Evolutionary conservation across 1,140 invertebrate genomes (phyloP).

Genomic region (Panagrolaimus sp.): DNA sequence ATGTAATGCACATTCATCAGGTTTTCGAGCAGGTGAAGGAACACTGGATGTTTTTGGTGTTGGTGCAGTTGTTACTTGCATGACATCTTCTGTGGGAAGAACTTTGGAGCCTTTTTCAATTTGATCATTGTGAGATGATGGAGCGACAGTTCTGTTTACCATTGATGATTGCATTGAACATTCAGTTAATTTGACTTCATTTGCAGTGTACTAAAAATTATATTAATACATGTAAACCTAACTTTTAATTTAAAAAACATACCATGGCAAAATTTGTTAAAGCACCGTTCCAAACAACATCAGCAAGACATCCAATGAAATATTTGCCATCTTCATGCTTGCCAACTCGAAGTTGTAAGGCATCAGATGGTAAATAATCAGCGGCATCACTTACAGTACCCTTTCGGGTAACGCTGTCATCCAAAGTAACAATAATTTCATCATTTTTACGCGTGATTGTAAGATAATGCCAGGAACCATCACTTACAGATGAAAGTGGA

Average conservation of each 20-base stretch:
- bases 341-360: conserved; percentile 14
- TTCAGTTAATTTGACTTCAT: conserved; percentile 64
- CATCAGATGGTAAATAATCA: conserved; percentile 13
- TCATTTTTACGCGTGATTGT: conserved; percentile 64
- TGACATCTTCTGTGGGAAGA: not conserved
- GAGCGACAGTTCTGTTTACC: not conserved
- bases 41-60: not conserved
- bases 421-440: conserved; percentile 36
- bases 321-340: conserved; percentile 46
- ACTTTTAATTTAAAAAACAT: too few species aligned
- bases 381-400: conserved; percentile 51
- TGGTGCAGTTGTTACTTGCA: conserved; percentile 17
- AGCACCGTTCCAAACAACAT: conserved; percentile 74
- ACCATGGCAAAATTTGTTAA: conserved; percentile 73
- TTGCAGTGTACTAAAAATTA: conserved; percentile 26
- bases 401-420: conserved; percentile 63
- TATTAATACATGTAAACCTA: too few species aligned
- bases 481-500: conserved; percentile 38
- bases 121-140: too few species aligned
- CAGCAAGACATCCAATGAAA: conserved; percentile 78
- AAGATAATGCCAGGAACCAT: conserved; percentile 55
- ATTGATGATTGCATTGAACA: conserved; percentile 63
- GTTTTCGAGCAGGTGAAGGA: not conserved
- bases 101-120: too few species aligned
- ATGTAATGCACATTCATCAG: conserved; percentile 62